Evolutionary conservation across 2,113 vertebrate genomes (phyloP).

Genomic region (Tilapia sparmanii): DNA sequence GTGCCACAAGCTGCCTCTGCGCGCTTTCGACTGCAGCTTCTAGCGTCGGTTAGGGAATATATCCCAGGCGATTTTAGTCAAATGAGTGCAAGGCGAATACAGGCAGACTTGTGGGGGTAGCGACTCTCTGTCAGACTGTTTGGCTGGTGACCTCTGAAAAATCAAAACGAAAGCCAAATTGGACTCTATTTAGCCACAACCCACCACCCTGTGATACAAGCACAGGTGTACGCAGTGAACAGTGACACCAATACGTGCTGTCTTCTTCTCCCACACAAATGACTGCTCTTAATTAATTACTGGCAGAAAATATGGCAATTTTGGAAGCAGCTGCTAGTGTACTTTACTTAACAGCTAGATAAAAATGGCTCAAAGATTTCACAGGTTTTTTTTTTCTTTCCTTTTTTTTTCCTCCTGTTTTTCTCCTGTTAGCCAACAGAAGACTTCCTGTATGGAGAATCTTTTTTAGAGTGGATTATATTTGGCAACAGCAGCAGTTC

Average conservation of each 20-base stretch:
- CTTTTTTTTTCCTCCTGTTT: background rate
- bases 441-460: background rate
- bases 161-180: constrained; percentile 15
- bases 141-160: constrained; percentile 5
- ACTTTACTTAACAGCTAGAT: constrained; percentile 8
- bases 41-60: background rate
- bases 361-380: constrained; percentile 14
- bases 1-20: background rate
- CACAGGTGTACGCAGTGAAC: constrained; percentile 36
- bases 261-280: constrained; percentile 1
- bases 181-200: background rate
- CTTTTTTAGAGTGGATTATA: background rate
- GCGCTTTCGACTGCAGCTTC: background rate
- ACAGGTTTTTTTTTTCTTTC: background rate
- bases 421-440: background rate
- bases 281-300: constrained; percentile 44
- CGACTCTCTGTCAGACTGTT: background rate
- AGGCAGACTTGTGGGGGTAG: background rate
- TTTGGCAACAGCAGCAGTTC: background rate
- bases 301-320: constrained; percentile 2
- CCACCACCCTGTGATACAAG: background rate
- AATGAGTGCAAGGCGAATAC: background rate
- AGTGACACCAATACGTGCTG: constrained; percentile 3
- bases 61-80: background rate
- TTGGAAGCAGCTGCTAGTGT: constrained; percentile 13